phyloP scores from a whole-genome alignment of 2,113 vertebrate genomes.

The Agelaius tricolor region DNA sequence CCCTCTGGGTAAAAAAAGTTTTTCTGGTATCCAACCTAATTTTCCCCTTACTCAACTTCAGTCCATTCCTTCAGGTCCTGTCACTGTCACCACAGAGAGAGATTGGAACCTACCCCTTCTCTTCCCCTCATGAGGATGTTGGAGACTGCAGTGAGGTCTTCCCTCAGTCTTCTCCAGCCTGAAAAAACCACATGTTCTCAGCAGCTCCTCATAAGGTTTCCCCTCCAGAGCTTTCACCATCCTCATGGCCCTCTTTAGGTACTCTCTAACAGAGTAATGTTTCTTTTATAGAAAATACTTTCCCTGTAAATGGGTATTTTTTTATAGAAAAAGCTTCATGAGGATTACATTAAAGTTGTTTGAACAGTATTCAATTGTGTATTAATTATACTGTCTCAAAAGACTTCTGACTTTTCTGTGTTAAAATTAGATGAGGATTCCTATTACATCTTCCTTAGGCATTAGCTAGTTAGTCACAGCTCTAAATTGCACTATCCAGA shows the following conservation, averaged over 20 bases:
- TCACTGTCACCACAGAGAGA: background rate
- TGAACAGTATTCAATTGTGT: background rate
- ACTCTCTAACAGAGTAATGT: background rate
- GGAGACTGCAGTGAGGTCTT: background rate
- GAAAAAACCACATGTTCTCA: background rate
- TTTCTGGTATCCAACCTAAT: background rate
- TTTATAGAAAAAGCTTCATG: background rate
- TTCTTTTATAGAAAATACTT: background rate
- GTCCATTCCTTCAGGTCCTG: fast-evolving
- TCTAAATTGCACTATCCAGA: background rate
- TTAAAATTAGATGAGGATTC: background rate
- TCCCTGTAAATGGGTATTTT: background rate
- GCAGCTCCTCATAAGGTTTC: background rate
- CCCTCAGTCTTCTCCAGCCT: background rate
- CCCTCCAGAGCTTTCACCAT: background rate
- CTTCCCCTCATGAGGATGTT: background rate
- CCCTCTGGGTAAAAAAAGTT: background rate
- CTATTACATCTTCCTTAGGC: background rate
- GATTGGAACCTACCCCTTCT: background rate
- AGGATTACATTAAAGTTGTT: background rate
- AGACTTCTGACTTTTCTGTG: background rate
- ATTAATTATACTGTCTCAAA: background rate
- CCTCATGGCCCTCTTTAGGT: background rate
- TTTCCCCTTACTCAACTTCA: background rate
- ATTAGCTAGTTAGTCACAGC: background rate